Conservation (phyloP, 2,113 vertebrate species). For the Brachypteracias leptosomus region DNA sequence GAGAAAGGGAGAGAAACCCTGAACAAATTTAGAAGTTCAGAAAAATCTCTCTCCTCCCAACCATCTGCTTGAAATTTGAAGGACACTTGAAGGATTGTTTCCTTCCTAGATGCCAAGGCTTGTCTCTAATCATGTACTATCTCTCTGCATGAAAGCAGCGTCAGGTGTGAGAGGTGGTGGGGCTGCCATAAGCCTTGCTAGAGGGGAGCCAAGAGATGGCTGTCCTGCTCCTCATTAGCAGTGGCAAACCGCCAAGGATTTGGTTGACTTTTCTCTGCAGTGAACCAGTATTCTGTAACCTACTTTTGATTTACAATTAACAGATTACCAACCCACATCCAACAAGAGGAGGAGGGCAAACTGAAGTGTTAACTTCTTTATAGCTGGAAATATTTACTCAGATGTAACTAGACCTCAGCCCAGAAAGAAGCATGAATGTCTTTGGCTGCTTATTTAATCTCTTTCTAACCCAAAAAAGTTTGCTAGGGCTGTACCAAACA, state of each 20-base stretch:
- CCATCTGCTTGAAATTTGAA: neutral
- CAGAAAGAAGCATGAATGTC: neutral
- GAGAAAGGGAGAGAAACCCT: neutral
- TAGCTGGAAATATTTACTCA: neutral
- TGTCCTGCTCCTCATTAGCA: neutral
- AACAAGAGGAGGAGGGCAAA: neutral
- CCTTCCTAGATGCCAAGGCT: neutral
- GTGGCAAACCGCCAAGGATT: neutral
- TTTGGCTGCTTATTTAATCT: neutral
- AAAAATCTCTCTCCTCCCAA: neutral
- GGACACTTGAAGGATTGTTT: neutral
- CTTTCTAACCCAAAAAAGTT: neutral
- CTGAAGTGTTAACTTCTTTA: neutral
- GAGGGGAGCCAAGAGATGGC: neutral
- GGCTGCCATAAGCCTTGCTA: neutral
- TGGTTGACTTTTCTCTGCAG: neutral
- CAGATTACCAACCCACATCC: neutral
- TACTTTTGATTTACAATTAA: neutral
- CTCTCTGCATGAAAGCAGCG: rapidly evolving
- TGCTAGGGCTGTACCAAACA: neutral
- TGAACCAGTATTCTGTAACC: neutral
- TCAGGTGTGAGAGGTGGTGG: rapidly evolving
- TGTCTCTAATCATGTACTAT: neutral
- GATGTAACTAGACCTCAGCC: neutral
- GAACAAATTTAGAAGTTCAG: neutral